These are phyloP conservation scores for Andricus grossulariae DNA, from an alignment of 1,140 invertebrate genomes.

Conservation along the genomic window DNA sequence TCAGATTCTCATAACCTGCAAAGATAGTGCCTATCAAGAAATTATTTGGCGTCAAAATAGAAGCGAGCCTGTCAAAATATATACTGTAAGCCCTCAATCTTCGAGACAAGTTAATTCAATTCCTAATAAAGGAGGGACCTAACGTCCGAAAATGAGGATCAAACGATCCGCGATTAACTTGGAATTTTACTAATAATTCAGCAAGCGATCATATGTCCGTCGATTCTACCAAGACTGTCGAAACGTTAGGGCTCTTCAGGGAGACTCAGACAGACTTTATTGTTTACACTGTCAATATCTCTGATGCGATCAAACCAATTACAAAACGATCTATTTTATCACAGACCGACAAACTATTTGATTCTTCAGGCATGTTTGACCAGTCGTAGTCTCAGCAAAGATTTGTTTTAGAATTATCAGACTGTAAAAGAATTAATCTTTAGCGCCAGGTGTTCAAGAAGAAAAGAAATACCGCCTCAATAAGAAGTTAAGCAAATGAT, in stretches of 20 bases:
- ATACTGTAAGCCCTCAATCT: neutral
- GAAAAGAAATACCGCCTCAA: too few relatives aligned
- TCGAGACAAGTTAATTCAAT: neutral
- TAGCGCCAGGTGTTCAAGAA: too few relatives aligned
- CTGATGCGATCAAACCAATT: neutral
- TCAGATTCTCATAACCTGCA: too few relatives aligned
- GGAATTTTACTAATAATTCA: neutral
- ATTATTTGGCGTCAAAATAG: too few relatives aligned
- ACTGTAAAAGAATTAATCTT: too few relatives aligned
- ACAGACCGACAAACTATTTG: too few relatives aligned
- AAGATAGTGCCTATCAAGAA: conserved; percentile 62
- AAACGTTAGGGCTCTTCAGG: neutral
- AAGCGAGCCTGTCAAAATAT: conserved; percentile 30
- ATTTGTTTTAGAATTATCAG: conserved; percentile 23
- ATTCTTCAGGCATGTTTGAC: conserved; percentile 39
- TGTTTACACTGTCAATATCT: neutral
- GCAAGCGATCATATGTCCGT: neutral
- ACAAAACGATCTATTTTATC: too few relatives aligned
- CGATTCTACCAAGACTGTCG: neutral
- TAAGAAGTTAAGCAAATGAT: too few relatives aligned
- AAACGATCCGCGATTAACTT: neutral
- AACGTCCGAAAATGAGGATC: neutral
- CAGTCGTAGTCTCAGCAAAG: conserved; percentile 52
- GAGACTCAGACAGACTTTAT: neutral
- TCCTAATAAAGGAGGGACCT: neutral